Base-by-base conservation (phyloP, 2,113 vertebrate genomes). In the Brachirus orientalis region DNA sequence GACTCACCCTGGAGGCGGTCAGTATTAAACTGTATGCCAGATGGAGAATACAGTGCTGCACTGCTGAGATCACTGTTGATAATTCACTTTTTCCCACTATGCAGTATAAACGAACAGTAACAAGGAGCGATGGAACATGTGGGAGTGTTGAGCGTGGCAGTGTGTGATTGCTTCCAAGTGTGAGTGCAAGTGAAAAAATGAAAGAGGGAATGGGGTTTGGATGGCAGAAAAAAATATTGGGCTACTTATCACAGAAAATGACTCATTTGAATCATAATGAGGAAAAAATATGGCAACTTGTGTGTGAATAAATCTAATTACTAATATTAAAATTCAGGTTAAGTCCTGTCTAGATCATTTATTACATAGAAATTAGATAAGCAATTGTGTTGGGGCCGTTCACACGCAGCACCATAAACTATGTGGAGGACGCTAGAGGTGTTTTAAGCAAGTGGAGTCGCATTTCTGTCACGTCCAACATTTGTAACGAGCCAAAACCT, bases 21-120 rank as follows among this genome's bases (percentile, higher is more conserved):
- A 65, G 64, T 62, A 76, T 77, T 84, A 77, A 90, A 85, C 65
- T 74, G 44, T 67, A 55, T 17, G 77, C 83, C 89, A 90, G 86
- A 90, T 86, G 86, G 83, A 86, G 77, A 82, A 68, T 58, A 56
- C 71, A 9, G 46, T 33, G 79, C 69, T 54, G 12, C 59, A 19
- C 47, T 51, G 63, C 69, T 92, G 90, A 92, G 86, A 89, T 92
- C 89, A 90, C 74, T 82, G 87, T 63, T 88, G 83, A 90, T 91
- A 88, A 91, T 87, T 80, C 79, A 74, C 81, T 66, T 82, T 90
- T 89, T 88, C 86, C 82, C 84, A 89, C 81, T 69, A 48, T 79
- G 83, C 67, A 74, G 28, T 1, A 75, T 63, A 75, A 52, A 56
- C 9, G 46, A 77, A 44, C 38, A 55, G 58, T 38, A 72, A 69